Evolutionary conservation across 2,113 vertebrate genomes (phyloP).

Genomic region (Petaurus breviceps): DNA sequence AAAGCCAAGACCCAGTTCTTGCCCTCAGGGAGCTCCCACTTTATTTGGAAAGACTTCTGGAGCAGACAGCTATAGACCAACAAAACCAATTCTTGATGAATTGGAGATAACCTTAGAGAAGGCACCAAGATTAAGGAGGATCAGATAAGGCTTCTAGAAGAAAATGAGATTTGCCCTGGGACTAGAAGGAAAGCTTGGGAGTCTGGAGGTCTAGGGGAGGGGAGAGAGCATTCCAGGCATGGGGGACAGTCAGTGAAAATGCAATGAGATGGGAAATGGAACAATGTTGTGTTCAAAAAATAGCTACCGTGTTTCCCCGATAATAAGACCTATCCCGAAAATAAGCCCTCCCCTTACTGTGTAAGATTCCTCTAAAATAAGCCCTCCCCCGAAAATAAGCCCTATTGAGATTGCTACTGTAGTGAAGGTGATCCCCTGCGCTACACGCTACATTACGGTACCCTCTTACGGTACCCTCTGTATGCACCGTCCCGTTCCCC

Average conservation of each 20-base stretch:
- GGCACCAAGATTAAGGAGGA: background rate
- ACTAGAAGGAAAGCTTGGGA: background rate
- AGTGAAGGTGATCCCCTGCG: no score
- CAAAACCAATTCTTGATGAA: background rate
- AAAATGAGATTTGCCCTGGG: background rate
- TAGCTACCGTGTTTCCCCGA: no score
- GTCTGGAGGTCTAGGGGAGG: background rate
- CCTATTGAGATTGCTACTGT: no score
- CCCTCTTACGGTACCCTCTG: no score
- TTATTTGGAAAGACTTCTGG: background rate
- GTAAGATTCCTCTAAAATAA: no score
- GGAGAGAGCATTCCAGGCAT: no score
- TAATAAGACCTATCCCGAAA: no score
- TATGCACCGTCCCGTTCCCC: no score
- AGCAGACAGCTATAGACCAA: background rate
- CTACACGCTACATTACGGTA: no score
- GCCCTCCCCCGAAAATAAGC: no score
- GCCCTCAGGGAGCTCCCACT: background rate
- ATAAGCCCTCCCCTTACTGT: no score
- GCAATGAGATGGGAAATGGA: background rate
- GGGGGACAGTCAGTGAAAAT: background rate
- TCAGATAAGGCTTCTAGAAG: background rate
- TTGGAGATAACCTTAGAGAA: background rate
- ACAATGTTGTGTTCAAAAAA: background rate
- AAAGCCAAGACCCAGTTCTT: background rate